Evolutionary conservation across 1,140 invertebrate species (phyloP).

Genomic region (Probaryconus sp.): DNA sequence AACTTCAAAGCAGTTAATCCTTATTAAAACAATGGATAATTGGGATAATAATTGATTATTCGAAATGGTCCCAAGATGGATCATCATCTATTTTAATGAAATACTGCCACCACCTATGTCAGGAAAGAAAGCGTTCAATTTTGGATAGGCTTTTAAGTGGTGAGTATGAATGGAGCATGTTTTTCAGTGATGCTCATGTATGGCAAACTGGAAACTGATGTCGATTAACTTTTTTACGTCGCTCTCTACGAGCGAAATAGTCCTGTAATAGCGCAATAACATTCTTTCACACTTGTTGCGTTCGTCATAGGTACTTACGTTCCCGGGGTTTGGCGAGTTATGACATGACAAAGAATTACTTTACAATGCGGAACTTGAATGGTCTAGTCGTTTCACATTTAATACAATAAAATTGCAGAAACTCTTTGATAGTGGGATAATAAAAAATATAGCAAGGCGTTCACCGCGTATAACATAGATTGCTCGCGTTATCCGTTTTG

Average conservation of each 20-base stretch:
- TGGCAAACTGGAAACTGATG: conserved; percentile 53
- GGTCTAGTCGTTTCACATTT: conserved; percentile 42
- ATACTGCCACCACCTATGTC: too few relatives aligned
- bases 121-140: conserved; percentile 1
- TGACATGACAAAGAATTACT: conserved; percentile 61
- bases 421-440: conserved; percentile 23
- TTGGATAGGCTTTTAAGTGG: not conserved
- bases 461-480: not conserved
- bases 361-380: conserved; percentile 58
- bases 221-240: conserved; percentile 64
- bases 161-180: conserved; percentile 26
- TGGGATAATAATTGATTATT: too few relatives aligned
- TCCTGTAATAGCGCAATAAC: conserved; percentile 65
- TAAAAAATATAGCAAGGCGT: conserved; percentile 22
- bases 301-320: conserved; percentile 63
- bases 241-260: conserved; percentile 58
- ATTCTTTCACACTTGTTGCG: conserved; percentile 66
- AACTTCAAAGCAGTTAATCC: too few relatives aligned
- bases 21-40: too few relatives aligned
- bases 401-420: conserved; percentile 38
- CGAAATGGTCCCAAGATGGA: too few relatives aligned
- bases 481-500: not conserved
- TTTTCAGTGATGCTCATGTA: conserved; percentile 42
- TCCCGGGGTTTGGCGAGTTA: conserved; percentile 58
- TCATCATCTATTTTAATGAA: too few relatives aligned